Base-by-base conservation (phyloP, 2,113 vertebrate species). In the Arvicanthis niloticus region DNA sequence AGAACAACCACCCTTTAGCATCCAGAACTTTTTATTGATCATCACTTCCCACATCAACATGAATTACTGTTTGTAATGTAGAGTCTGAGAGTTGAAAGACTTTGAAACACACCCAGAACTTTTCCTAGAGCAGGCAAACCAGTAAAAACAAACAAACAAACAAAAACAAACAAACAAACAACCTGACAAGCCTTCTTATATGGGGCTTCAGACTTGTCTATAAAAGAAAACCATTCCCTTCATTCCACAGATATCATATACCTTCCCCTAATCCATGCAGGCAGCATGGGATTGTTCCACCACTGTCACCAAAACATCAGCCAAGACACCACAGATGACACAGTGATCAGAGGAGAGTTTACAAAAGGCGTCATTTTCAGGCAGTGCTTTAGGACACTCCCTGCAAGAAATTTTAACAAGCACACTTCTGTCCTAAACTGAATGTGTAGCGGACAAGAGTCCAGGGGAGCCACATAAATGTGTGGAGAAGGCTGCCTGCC, bases 271-370 rank as follows among this genome's bases (percentile, higher is more conserved):
- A 13, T 11, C 70, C 80, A 51, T 7, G 11, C 22, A 76, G 24
- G 45, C 0, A 21, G 56, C 31, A 15, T 5, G 0, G 3, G 60
- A 48, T 42, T 37, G 37, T 45, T 24, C 65, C 21, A 7, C 7
- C 68, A 37, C n/a, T 10, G 2, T 73, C 26, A 15, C 68, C 34
- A n/a, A 31, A 31, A 17, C 34, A 75, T 75, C 53, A 60, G 56
- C 73, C 40, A 81, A 86, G 65, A 37, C 7, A 42, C 2, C 24
- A 29, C 3, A 37, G 13, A n/a, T 4, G 31, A 58, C 31, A 5
- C 1, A n/a, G 62, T 21, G 7, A 42, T 42, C 16, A 60, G 72
- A 42, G 56, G 88, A 60, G 26, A 42, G 31, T 88, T 91, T 72
- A 65, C 60, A 31, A 73, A 80, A 82, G 45, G 21, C 8, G 48